Evolutionary conservation across 2,113 vertebrate species (phyloP).

Genomic region (Hippoglossus stenolepis): DNA sequence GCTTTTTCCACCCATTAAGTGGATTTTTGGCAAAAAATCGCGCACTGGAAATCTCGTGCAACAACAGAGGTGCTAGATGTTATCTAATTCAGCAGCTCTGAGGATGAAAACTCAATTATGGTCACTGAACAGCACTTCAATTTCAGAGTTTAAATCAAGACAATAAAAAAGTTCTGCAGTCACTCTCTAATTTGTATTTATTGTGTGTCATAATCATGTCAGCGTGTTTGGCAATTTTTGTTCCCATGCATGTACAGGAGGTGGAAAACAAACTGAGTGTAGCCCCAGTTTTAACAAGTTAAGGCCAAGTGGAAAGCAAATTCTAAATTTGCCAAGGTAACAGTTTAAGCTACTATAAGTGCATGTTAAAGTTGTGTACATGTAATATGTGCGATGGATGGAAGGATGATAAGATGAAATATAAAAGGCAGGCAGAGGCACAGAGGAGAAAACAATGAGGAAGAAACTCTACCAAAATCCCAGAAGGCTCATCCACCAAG

Average conservation of each 20-base stretch:
- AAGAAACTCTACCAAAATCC: conserved; percentile 48
- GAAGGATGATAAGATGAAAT: neutral
- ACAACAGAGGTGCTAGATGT: neutral
- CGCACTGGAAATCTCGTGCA: neutral
- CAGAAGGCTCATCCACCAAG: conserved; percentile 40
- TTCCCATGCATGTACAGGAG: neutral
- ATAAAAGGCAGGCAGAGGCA: neutral
- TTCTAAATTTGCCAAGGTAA: no score
- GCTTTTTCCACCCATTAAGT: conserved; percentile 34
- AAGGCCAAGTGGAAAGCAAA: neutral
- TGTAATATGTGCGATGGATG: neutral
- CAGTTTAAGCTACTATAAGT: neutral
- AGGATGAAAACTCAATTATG: conserved; percentile 8
- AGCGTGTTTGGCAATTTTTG: neutral
- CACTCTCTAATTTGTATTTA: neutral
- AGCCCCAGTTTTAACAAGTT: neutral
- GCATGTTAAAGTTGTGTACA: neutral
- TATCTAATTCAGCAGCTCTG: neutral
- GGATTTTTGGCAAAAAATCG: conserved; percentile 38
- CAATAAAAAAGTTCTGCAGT: neutral
- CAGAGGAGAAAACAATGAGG: conserved; percentile 24
- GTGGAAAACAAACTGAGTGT: neutral
- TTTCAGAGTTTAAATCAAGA: conserved; percentile 22
- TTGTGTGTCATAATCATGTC: neutral
- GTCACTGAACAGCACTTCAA: neutral